These are phyloP conservation scores for Clostera curtula DNA, from an alignment of 2,888 invertebrate genomes.

Conservation along the genomic window DNA sequence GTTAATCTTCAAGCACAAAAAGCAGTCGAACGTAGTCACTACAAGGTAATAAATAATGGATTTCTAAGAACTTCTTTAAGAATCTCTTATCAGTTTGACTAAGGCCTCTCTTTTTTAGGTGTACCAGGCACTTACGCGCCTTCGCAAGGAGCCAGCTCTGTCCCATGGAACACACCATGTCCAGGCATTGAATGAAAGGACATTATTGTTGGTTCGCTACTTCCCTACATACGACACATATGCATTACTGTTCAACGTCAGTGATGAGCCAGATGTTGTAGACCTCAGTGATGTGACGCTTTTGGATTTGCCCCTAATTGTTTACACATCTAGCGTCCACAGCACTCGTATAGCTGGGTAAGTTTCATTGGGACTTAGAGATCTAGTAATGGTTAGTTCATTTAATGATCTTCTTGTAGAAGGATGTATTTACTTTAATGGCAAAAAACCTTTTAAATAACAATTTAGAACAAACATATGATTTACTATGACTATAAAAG, in stretches of 20 bases:
- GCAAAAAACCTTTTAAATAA: no score
- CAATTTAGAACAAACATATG: no score
- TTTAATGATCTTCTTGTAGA: no score
- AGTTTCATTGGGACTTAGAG: conserved; percentile 9
- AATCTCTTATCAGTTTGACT: no score
- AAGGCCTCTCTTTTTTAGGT: conserved; percentile 36
- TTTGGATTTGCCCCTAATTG: conserved; percentile 30
- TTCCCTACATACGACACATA: conserved; percentile 38
- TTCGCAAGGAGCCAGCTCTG: conserved; percentile 61
- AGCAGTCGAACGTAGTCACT: conserved; percentile 59
- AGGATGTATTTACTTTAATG: no score
- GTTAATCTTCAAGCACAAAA: conserved; percentile 74
- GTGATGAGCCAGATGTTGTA: conserved; percentile 39
- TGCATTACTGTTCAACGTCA: conserved; percentile 71
- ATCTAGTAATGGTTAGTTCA: background rate
- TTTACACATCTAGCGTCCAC: conserved; percentile 43
- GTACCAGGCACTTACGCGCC: conserved; percentile 67
- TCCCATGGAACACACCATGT: conserved; percentile 48
- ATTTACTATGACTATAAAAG: no score
- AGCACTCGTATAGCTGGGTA: conserved; percentile 39
- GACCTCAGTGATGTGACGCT: conserved; percentile 38
- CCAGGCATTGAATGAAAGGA: conserved; percentile 34
- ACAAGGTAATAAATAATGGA: conserved; percentile 36
- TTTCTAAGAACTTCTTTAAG: background rate
- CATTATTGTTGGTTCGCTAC: conserved; percentile 36